Percentiles rank a stretch among this genome's conserved stretches.
phyloP scores from a whole-genome alignment of 2,888 invertebrate genomes.

The Cephus rjabovi region DNA sequence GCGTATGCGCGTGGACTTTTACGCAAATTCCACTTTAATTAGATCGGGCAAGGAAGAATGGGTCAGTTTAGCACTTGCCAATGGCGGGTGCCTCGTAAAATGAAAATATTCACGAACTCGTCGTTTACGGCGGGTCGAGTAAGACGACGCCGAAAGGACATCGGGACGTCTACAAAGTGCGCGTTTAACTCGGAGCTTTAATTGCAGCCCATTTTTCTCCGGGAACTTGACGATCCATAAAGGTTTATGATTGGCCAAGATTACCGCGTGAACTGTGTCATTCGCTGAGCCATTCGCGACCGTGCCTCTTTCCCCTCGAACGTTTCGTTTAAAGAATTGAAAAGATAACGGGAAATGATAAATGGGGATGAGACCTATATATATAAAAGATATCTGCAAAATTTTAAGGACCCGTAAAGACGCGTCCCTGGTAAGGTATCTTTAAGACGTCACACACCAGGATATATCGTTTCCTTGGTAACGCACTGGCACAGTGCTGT shows the following conservation, averaged over 20 bases:
- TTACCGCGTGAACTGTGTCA: neutral
- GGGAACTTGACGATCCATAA: neutral
- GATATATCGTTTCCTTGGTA: constrained; percentile 2
- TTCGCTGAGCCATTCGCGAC: neutral
- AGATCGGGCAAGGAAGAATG: neutral
- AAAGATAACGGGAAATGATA: neutral
- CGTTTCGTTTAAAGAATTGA: neutral
- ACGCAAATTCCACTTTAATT: neutral
- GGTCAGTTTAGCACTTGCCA: neutral
- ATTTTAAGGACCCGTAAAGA: neutral
- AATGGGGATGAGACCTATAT: no score
- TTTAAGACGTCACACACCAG: neutral
- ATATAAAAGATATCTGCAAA: neutral
- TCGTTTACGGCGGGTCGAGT: neutral
- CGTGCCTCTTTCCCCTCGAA: neutral
- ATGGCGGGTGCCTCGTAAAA: neutral
- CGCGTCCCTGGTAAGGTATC: neutral
- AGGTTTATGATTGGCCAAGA: neutral
- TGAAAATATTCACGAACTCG: neutral
- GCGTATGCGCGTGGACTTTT: neutral
- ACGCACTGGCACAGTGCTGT: constrained; percentile 12
- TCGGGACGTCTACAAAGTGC: neutral
- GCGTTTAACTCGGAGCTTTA: neutral
- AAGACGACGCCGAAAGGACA: neutral
- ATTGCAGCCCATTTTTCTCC: neutral